Evolutionary conservation across 2,888 invertebrate genomes (phyloP), one percentile per base, ranked within the genome.

Genomic region (Melieria picta): DNA sequence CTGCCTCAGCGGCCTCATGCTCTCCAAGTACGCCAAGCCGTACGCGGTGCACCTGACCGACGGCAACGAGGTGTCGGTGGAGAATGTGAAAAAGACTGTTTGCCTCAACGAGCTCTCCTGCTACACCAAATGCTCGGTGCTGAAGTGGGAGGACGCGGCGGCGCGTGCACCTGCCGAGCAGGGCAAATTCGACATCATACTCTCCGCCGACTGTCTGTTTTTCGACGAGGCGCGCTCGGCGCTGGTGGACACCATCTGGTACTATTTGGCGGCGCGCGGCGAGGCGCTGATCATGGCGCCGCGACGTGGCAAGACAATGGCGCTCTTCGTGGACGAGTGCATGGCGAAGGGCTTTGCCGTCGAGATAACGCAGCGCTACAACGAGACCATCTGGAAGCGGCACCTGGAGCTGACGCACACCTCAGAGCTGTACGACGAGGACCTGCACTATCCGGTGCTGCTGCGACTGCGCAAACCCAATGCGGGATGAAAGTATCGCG

Each of bases 131-230:
- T 88, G 89, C 77, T 87, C 87, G 10, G 88, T 90, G 11, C 82
- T 91, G 11, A 89, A 90, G 81, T 91, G 91, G 90, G 89, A 89
- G 75, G 84, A 87, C 71, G 72, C 76, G 7, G 50, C 73, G 0
- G 77, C 79, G 0, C 81, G 87, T 42, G 78, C 84, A 7, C 77
- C 79, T 11, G 77, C 81, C 7, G 86, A 86, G 76, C 83, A 87
- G 60, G 88, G 85, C 9, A 88, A 89, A 72, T 94, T 91, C 85
- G 93, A 94, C 85, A 88, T 91, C 63, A 90, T 94, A 65, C 87
- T 94, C 9, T 93, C 93, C 81, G 94, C 94, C 2, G 94, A 94
- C 85, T 94, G 93, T 82, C 85, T 93, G 72, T 94, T 93, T 87
- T 93, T 93, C 83, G 93, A 93, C 81, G 93, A 93, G 71, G 91